Conservation (phyloP, 2,888 invertebrate species). For the Chymomyza fuscimana region DNA sequence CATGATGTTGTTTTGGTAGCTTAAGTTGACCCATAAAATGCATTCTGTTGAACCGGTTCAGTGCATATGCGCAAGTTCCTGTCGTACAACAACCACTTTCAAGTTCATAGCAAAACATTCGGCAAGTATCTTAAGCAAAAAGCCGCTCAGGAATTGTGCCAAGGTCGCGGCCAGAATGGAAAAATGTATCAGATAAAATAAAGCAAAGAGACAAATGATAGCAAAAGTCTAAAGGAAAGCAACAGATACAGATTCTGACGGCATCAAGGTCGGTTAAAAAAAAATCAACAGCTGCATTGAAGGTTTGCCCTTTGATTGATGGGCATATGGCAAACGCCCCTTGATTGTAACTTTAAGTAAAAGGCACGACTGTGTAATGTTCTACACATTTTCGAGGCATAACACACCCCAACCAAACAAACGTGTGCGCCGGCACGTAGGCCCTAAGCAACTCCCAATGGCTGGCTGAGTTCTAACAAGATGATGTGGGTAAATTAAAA, state of each 20-base stretch:
- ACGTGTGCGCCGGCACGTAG: conserved; percentile 61
- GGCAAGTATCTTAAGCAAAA: conserved; percentile 34
- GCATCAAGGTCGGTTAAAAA: conserved; percentile 8
- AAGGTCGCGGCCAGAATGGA: conserved; percentile 55
- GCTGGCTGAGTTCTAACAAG: not conserved
- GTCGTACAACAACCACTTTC: conserved; percentile 59
- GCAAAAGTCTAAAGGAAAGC: conserved; percentile 32
- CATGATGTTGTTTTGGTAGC: conserved; percentile 13
- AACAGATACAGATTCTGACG: not conserved
- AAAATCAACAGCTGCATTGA: not conserved
- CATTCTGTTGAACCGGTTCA: conserved; percentile 58
- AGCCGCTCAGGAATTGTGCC: conserved; percentile 58
- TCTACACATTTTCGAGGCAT: not conserved
- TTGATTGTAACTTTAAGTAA: not conserved
- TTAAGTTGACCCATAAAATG: conserved; percentile 38
- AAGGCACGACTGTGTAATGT: not conserved
- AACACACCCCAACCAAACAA: conserved; percentile 5
- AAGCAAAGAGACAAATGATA: conserved; percentile 20
- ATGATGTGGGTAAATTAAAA: not conserved
- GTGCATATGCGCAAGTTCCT: conserved; percentile 35
- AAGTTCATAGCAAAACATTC: conserved; percentile 57
- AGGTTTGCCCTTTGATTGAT: not conserved
- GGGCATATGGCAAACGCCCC: not conserved
- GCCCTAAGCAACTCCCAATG: conserved; percentile 28
- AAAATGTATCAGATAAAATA: not conserved